Conservation (phyloP, 2,113 vertebrate genomes). For the Onychostoma macrolepis region DNA sequence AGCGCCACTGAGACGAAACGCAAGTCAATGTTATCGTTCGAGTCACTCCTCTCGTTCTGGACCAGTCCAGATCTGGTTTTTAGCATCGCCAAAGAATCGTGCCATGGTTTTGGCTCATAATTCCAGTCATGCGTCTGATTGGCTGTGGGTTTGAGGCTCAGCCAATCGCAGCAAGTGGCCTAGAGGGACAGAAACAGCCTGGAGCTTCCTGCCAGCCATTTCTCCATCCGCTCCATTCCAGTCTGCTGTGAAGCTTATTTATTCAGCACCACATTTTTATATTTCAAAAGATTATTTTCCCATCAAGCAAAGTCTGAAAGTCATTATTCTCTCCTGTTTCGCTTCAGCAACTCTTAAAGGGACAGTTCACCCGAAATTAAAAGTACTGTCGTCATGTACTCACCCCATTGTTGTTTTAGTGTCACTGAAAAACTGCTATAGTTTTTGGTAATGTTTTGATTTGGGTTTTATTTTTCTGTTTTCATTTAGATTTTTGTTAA, state of each 20-base stretch:
- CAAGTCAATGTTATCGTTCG: background rate
- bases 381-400: no score
- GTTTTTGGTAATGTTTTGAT: background rate
- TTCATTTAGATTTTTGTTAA: background rate
- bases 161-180: conserved; percentile 52
- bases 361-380: background rate
- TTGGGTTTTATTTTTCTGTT: no score
- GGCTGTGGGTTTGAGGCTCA: conserved; percentile 29
- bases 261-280: conserved; percentile 44
- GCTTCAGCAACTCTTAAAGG: background rate
- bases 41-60: background rate
- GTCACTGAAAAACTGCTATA: no score
- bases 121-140: conserved; percentile 49
- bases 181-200: conserved; percentile 57
- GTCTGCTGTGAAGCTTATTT: conserved; percentile 54
- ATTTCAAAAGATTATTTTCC: conserved; percentile 33
- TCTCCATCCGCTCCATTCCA: conserved; percentile 43
- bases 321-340: conserved; percentile 14
- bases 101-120: conserved; percentile 5
- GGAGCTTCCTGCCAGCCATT: conserved; percentile 57
- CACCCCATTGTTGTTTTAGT: background rate
- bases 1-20: background rate
- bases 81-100: background rate
- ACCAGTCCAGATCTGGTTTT: conserved; percentile 32
- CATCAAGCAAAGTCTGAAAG: conserved; percentile 25